Base-by-base conservation (phyloP, 2,888 invertebrate genomes). In the Acholoe squamosa region DNA sequence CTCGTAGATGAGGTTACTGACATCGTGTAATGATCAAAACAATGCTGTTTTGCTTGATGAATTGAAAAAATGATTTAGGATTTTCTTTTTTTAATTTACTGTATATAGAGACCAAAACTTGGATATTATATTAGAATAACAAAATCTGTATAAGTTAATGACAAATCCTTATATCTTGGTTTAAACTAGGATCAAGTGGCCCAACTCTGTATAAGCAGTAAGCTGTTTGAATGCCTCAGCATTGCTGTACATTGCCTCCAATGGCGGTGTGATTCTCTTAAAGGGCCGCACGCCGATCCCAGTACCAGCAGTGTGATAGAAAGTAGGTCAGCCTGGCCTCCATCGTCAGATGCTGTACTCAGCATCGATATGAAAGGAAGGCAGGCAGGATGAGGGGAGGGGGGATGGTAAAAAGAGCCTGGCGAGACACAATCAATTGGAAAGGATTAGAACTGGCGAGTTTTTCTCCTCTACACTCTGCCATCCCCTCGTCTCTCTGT, bases 391-490 rank as follows among this genome's bases (percentile, higher is more conserved):
- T 28, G 76, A 25, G 25, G 76, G 61, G 19, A 19, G 54, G 28
- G 22, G 76, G 25, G 76, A 0, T 25, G 25, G 61, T n/a, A n/a
- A n/a, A 51, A 84, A 84, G 33, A 84, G 33, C 43, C 84, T 22
- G 33, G 34, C 43, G 84, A 51, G 84, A 84, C 43, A 84, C 84
- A 84, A 84, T 84, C 84, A 84, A 84, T 84, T 84, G 43, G 43
- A 84, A 84, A 84, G 84, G 84, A 84, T 84, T 34, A 84, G 84
- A 84, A 51, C 34, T 33, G 84, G 33, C n/a, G 51, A 22, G 84
- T 43, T 84, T 84, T 84, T 51, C 19, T 3, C 43, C 43, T 43
- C 43, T 43, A 43, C 43, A 43, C 43, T 43, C 43, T 43, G 5
- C 43, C 43, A 43, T 28, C 77, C 61, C 22, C 61, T 61, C 43